These are phyloP conservation scores for Metopolophium dirhodum DNA, from an alignment of 1,140 invertebrate genomes.

Conservation along the genomic window DNA sequence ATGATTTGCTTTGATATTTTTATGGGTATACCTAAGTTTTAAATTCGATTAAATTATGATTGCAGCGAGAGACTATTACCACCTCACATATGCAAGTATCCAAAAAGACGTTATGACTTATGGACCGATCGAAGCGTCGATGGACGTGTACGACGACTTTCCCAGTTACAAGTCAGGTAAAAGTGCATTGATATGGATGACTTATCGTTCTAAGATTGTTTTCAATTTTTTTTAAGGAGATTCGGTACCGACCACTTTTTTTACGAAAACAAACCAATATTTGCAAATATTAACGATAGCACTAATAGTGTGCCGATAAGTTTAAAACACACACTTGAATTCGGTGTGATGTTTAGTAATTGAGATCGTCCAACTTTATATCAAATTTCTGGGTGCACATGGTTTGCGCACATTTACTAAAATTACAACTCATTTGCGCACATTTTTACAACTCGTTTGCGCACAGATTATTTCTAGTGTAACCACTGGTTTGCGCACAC, in stretches of 20 bases:
- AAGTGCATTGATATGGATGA: not conserved
- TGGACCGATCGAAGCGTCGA: slow-evolving; percentile 59
- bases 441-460: too few relatives aligned
- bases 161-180: slow-evolving; percentile 60
- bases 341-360: too few relatives aligned
- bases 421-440: too few relatives aligned
- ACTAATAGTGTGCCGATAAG: not conserved
- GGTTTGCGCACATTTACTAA: too few relatives aligned
- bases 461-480: too few relatives aligned
- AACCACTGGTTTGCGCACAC: too few relatives aligned
- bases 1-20: not conserved
- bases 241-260: not conserved
- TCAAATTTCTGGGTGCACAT: too few relatives aligned
- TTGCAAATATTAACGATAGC: not conserved
- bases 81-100: slow-evolving; percentile 64
- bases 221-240: not conserved
- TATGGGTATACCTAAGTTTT: not conserved
- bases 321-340: not conserved
- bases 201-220: not conserved
- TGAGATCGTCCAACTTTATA: not conserved
- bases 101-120: slow-evolving; percentile 59
- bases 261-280: not conserved
- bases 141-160: slow-evolving; percentile 60
- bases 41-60: not conserved
- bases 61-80: slow-evolving; percentile 40